Evolutionary conservation across 1,140 invertebrate species (phyloP).

Genomic region (Bombus superbus): DNA sequence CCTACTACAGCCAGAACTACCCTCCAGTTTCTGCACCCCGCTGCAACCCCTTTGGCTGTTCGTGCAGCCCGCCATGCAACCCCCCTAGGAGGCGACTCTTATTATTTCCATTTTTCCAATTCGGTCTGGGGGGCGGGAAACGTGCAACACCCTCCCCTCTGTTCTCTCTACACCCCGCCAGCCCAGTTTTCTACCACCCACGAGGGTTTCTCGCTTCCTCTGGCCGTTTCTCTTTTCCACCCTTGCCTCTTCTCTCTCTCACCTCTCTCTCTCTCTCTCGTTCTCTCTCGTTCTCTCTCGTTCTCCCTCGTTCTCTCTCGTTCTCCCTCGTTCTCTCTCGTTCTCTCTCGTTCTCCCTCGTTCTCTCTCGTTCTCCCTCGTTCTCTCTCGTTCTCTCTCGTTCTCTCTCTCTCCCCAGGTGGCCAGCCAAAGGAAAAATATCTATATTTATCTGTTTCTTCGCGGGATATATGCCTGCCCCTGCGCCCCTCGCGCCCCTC

Average conservation of each 20-base stretch:
- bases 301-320: slow-evolving; percentile 29
- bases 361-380: no score
- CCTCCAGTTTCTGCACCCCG: slow-evolving; percentile 39
- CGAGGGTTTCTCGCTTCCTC: slow-evolving; percentile 18
- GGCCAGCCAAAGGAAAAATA: slow-evolving; percentile 73
- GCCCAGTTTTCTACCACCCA: slow-evolving; percentile 45
- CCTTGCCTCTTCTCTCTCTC: slow-evolving; percentile 7
- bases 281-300: slow-evolving; percentile 15
- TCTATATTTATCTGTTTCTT: slow-evolving; percentile 80
- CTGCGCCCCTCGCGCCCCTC: slow-evolving; percentile 3
- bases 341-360: slow-evolving; percentile 35
- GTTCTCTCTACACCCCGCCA: slow-evolving; percentile 35
- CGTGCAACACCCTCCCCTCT: slow-evolving; percentile 63
- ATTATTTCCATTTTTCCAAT: slow-evolving; percentile 82
- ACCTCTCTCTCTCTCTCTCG: neutral
- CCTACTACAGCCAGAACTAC: slow-evolving; percentile 39
- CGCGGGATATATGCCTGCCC: slow-evolving; percentile 62
- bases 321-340: neutral
- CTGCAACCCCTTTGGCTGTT: slow-evolving; percentile 47
- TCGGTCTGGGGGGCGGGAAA: slow-evolving; percentile 71
- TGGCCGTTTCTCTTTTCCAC: neutral
- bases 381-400: no score
- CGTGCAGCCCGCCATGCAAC: slow-evolving; percentile 71
- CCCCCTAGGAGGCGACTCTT: slow-evolving; percentile 73
- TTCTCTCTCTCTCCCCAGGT: slow-evolving; percentile 48